Base-by-base conservation (phyloP, 2,888 invertebrate genomes). In the Orgyia antiqua region DNA sequence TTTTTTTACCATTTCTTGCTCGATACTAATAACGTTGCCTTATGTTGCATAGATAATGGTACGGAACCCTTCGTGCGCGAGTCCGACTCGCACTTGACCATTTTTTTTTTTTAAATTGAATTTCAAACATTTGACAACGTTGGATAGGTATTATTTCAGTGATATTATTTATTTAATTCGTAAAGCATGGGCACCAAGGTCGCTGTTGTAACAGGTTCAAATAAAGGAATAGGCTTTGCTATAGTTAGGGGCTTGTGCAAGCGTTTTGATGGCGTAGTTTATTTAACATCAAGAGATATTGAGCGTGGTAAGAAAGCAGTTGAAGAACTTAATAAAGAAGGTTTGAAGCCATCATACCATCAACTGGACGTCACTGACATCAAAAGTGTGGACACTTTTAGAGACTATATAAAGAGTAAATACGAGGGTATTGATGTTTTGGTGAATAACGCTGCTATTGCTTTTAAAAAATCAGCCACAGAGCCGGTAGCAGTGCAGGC, bases 371-470 rank as follows among this genome's bases (percentile, higher is more conserved):
- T 94, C 29, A 89, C 88, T 2, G 86, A 91, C 42, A 67, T 72
- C 18, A 65, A 72, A 2, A 93, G 92, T 48, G 72, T 93, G 4
- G 69, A 87, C 27, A 65, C 44, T 3, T 89, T 93, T 40, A 79
- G 82, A 6, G 87, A 90, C 46, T 88, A 88, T 48, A 60, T 94
- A 2, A 79, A 89, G 50, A 67, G 75, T 10, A 88, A 87, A 13
- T 87, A 93, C 53, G 91, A 89, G 1, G 92, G 92, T 0, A 73
- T 94, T 2, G 93, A 94, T 72, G 60, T 94, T 27, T 77, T 94
- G 24, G 87, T 94, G 0, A 94, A 94, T 58, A 94, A 94, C 68
- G 94, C 94, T 4, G 93, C 90, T 0, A 92, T 93, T 31, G 91
- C 92, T 0, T 93, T 89, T 53, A 90, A 90, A 84, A 24, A 13